Conservation (phyloP, 1,140 invertebrate genomes). For the Doryteuthis pealeii region DNA sequence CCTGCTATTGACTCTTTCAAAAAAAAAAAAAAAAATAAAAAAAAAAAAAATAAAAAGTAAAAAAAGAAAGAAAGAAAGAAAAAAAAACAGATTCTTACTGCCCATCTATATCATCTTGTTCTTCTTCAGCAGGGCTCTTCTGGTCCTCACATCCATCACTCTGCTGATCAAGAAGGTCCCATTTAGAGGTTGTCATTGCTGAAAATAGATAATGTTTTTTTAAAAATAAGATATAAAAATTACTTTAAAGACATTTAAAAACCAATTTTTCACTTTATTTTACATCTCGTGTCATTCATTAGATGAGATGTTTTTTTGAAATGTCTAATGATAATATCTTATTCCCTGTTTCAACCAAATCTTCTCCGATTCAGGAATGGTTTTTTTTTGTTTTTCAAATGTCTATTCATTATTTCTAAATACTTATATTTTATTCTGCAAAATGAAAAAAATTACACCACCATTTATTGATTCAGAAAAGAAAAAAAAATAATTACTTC, state of each 20-base stretch:
- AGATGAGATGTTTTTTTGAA: not conserved
- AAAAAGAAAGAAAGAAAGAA: not conserved
- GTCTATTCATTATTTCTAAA: no score
- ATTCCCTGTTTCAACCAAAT: no score
- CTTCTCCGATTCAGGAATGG: no score
- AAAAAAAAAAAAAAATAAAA: no score
- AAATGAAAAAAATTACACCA: no score
- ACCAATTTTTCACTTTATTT: not conserved
- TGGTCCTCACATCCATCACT: slow-evolving; percentile 52
- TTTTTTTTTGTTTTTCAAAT: no score
- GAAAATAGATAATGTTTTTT: slow-evolving; percentile 18
- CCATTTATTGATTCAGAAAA: no score
- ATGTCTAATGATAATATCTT: no score
- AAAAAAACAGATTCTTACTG: slow-evolving; percentile 43
- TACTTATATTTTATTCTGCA: no score
- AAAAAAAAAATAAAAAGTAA: no score
- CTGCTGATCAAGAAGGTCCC: slow-evolving; percentile 73
- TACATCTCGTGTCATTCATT: not conserved
- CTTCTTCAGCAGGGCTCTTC: slow-evolving; percentile 44
- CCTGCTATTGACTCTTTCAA: no score
- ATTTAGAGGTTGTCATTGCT: slow-evolving; percentile 86
- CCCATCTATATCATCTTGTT: slow-evolving; percentile 60
- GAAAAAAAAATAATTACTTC: no score
- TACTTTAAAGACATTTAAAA: not conserved
- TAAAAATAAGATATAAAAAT: not conserved